Percentiles rank a stretch among this genome's conserved stretches.
Evolutionary conservation across 2,888 invertebrate species (phyloP).

Genomic region (Leucoma salicis): DNA sequence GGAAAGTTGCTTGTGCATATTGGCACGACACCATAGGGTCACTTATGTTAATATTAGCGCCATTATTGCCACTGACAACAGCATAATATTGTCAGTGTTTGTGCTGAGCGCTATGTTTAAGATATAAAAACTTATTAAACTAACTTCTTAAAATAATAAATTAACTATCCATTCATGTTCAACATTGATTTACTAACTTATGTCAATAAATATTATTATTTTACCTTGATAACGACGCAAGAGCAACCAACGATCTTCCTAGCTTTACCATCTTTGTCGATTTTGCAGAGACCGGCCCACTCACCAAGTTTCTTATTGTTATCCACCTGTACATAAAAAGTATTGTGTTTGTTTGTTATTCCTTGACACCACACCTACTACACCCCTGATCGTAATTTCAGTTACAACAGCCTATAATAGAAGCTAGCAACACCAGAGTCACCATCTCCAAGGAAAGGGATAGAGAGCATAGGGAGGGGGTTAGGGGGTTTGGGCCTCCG

Average conservation of each 20-base stretch:
- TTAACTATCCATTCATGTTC: too few relatives aligned
- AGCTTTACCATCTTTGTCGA: constrained; percentile 99
- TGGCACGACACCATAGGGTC: constrained; percentile 70
- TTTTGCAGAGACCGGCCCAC: constrained; percentile 99
- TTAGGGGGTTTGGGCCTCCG: too few relatives aligned
- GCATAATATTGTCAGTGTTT: constrained; percentile 50
- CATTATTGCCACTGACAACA: constrained; percentile 45
- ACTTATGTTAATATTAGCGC: constrained; percentile 57
- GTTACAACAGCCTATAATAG: too few relatives aligned
- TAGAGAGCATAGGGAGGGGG: too few relatives aligned
- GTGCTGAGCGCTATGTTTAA: constrained; percentile 59
- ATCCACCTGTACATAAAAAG: constrained; percentile 85
- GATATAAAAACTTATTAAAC: too few relatives aligned
- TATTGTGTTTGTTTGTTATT: not conserved
- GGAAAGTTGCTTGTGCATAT: constrained; percentile 65
- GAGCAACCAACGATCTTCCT: constrained; percentile 99
- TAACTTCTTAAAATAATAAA: too few relatives aligned
- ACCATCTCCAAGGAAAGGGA: too few relatives aligned
- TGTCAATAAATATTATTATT: constrained; percentile 22
- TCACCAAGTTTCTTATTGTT: constrained; percentile 99
- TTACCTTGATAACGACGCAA: constrained; percentile 96
- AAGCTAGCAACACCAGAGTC: too few relatives aligned
- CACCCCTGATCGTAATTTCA: too few relatives aligned
- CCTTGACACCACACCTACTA: too few relatives aligned
- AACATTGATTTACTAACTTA: too few relatives aligned